phyloP scores from a whole-genome alignment of 2,888 invertebrate genomes.

The Protodeltote pygarga region DNA sequence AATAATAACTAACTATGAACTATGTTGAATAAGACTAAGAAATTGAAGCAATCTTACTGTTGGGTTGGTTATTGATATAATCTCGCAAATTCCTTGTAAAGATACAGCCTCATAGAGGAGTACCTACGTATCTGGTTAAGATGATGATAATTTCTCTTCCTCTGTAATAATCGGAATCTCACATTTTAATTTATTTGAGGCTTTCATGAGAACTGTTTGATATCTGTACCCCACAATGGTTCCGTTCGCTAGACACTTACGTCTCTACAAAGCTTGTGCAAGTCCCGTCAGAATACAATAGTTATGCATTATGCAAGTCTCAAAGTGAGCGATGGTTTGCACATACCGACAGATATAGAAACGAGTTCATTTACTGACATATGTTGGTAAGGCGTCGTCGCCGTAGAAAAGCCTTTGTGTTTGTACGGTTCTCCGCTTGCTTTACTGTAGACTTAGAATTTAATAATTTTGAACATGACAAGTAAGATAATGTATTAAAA shows the following conservation, averaged over 20 bases:
- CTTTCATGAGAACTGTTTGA: background rate
- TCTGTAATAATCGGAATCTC: conserved; percentile 10
- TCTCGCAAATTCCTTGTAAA: conserved; percentile 5
- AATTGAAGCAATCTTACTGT: no score
- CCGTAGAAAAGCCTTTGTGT: conserved; percentile 23
- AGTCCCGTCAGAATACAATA: background rate
- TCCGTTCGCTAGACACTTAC: conserved; percentile 7
- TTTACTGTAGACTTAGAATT: background rate
- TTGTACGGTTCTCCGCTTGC: background rate
- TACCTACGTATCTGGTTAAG: background rate
- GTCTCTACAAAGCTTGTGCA: background rate
- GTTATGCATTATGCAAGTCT: background rate
- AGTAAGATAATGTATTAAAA: no score
- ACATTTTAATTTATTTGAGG: conserved; percentile 3
- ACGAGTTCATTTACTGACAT: conserved; percentile 12
- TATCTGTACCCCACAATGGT: conserved; percentile 8
- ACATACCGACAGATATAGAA: conserved; percentile 1
- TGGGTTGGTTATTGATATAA: no score
- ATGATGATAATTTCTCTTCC: background rate
- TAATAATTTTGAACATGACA: background rate
- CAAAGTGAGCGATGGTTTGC: background rate
- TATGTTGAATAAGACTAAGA: no score
- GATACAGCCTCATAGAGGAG: conserved; percentile 15
- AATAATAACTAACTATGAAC: no score
- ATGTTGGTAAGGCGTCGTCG: conserved; percentile 15